Conservation (phyloP, 1,140 invertebrate species). For the Cataglyphis hispanica region DNA sequence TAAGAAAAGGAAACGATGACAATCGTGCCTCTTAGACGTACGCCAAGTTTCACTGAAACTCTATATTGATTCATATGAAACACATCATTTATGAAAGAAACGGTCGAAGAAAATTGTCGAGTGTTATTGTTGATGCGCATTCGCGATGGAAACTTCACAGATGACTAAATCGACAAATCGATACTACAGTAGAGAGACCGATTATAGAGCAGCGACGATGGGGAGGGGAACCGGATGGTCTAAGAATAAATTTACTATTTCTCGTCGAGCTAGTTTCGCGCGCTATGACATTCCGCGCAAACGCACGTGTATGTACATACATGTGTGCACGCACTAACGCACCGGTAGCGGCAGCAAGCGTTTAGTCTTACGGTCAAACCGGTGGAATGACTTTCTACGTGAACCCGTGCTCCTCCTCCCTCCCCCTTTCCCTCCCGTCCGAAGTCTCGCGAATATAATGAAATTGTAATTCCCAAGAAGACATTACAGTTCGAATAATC, state of each 20-base stretch:
- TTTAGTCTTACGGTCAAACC: conserved; percentile 51
- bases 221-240: conserved; percentile 57
- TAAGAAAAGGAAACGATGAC: background rate
- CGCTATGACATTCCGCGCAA: conserved; percentile 55
- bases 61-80: conserved; percentile 6
- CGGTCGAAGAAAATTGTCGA: conserved; percentile 29
- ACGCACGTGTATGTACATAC: background rate
- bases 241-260: conserved; percentile 67
- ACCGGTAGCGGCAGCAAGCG: conserved; percentile 26
- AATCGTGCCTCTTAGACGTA: background rate
- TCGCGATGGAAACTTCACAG: conserved; percentile 35
- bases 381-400: conserved; percentile 58
- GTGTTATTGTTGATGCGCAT: background rate
- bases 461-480: conserved; percentile 48
- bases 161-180: conserved; percentile 51
- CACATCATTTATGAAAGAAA: background rate
- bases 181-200: conserved; percentile 18
- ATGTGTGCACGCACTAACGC: background rate
- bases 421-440: background rate
- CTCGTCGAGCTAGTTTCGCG: conserved; percentile 61
- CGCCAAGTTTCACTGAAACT: background rate
- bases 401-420: background rate
- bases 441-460: conserved; percentile 26
- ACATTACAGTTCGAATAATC: conserved; percentile 52
- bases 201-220: conserved; percentile 46